Base-by-base conservation (phyloP, 2,113 vertebrate genomes). In the Delphinus delphis region DNA sequence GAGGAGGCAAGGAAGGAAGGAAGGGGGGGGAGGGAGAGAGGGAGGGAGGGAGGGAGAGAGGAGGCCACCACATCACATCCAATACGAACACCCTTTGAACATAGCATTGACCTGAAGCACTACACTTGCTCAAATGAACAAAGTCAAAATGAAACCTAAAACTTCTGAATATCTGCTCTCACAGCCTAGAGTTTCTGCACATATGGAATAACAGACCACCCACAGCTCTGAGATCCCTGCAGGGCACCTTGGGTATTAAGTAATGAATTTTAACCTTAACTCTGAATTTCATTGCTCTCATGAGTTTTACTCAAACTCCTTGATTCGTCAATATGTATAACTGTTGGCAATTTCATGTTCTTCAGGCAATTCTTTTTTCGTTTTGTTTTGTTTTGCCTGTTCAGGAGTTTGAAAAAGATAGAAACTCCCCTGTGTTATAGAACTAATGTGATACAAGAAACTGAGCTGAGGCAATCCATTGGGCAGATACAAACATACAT, bases 231-330 rank as follows among this genome's bases (percentile, higher is more conserved):
- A 94, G 81, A 96, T 95, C 68, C 84, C 98, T 70, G 28, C 53
- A 95, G 81, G 95, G 85, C 62, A 95, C 81, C 77, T 33, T 82
- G 91, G 74, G 25, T 38, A 55, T 95, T 95, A 89, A 15, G 68
- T 79, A 86, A 97, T 96, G 94, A 26, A 90, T 96, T 97, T 95
- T 86, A 87, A 50, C 84, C 86, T 97, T 95, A 97, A 90, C 73
- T 92, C 88, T 93, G 81, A 87, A 93, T 94, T 76, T 91, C 80
- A 97, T 97, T 96, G 50, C 50, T 98, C 95, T 91, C 94, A 11
- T 88, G 93, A 80, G 31, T 95, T 96, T 97, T 90, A 90, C 41
- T 96, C 88, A 91, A 93, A 79, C 71, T 97, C 67, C 79, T 98
- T 85, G 38, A 71, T 95, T 96, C 18, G 53, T 92, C 96, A 96